Evolutionary conservation across 1,140 invertebrate genomes (phyloP).

Genomic region (Formica selysi): DNA sequence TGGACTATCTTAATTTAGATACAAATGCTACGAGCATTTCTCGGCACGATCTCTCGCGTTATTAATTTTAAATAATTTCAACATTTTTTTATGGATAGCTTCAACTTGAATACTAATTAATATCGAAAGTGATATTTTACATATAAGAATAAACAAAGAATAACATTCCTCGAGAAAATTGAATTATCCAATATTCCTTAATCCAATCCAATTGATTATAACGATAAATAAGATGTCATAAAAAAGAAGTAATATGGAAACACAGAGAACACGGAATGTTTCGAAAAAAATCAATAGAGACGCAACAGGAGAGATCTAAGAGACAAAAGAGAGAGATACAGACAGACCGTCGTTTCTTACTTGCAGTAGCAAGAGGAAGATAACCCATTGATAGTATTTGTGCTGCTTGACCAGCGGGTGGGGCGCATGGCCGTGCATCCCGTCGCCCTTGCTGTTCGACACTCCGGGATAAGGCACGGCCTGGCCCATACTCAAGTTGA

Average conservation of each 20-base stretch:
- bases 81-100: not conserved
- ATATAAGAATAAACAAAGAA: not conserved
- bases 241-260: not conserved
- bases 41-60: not conserved
- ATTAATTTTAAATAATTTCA: not conserved
- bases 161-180: not conserved
- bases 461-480: constrained; percentile 88
- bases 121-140: not conserved
- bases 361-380: constrained; percentile 89
- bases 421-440: constrained; percentile 82
- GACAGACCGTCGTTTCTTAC: constrained; percentile 81
- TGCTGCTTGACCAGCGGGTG: constrained; percentile 85
- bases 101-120: not conserved
- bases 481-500: constrained; percentile 85
- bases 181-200: not conserved
- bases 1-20: constrained; percentile 32
- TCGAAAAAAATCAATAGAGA: not conserved
- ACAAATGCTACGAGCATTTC: not conserved
- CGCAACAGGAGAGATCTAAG: not conserved
- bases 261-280: too few species aligned
- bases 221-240: not conserved
- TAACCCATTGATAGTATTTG: constrained; percentile 90
- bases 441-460: constrained; percentile 83
- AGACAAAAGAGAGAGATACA: not conserved
- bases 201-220: constrained; percentile 2